Base-by-base conservation (phyloP, 2,888 invertebrate species). In the Dione juno region DNA sequence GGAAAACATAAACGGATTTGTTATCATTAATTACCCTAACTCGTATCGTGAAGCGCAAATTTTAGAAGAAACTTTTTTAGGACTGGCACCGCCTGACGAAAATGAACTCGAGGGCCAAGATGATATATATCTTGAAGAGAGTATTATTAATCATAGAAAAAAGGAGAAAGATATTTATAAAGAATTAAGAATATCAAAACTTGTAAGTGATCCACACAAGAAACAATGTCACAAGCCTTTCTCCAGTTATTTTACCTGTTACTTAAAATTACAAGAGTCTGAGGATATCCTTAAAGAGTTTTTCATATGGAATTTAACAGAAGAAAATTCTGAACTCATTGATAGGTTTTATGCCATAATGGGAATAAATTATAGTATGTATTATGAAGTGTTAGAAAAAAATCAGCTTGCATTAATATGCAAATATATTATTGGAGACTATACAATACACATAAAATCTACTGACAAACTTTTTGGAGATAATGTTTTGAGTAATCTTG, bases 1-100 rank as follows among this genome's bases (percentile, higher is more conserved):
- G 71, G 69, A 80, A 1, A 82, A 92, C 54, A 88, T 94, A 50
- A 80, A 90, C 19, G 95, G 95, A 7, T 96, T 95, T 92, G 94
- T 94, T n/a, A 86, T 96, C 59, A 84, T 95, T 53, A 95, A 96
- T 81, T 96, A 94, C 79, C 96, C 96, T 0, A 91, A 90, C 71
- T 92, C 88, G 8, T 94, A 94, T 69, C 85, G 92, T 40, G 94
- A 95, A 83, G 94, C 95, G 52, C 89, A 91, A 76, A 87, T 94
- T 54, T 81, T 96, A 43, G 96, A 96, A 84, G 94, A 94, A 83
- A 89, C 89, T 1, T 88, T 96, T 79, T 93, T 94, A 11, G 95
- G 95, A 0, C 81, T 80, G 57, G 82, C 84, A 54, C 88, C 95
- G 21, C 94, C 94, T 9, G 82, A 88, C 69, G 87, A 88, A 75